Conservation (phyloP, 2,113 vertebrate species). For the Thalassarche chlororhynchos region DNA sequence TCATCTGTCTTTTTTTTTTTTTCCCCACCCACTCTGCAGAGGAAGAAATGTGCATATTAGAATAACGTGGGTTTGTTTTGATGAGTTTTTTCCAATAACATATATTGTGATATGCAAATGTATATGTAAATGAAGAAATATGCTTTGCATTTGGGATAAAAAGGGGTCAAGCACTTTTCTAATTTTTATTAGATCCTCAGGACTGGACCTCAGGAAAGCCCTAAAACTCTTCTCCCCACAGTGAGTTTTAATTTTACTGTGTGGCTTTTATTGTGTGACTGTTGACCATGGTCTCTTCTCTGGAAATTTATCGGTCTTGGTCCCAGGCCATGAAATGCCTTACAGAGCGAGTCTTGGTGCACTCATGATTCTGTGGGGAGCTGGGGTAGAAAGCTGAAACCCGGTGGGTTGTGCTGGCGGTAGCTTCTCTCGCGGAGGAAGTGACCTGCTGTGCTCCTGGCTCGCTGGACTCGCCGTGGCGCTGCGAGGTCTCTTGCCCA, state of each 20-base stretch:
- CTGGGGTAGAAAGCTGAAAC: not conserved
- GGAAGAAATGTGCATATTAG: not conserved
- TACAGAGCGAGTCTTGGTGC: not conserved
- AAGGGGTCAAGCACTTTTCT: not conserved
- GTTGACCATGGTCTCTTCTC: not conserved
- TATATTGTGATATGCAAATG: not conserved
- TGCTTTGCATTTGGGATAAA: not conserved
- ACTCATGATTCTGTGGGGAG: not conserved
- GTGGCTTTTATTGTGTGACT: not conserved
- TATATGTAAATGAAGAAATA: not conserved
- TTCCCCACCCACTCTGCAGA: not conserved
- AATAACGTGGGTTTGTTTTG: not conserved
- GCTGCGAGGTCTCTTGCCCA: not conserved
- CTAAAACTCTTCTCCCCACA: not conserved
- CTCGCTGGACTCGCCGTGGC: accelerated
- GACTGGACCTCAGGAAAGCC: not conserved
- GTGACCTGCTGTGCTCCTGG: not conserved
- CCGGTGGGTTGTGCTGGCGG: not conserved
- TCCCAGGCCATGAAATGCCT: not conserved
- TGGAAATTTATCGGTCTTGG: not conserved
- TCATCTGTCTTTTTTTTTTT: not conserved
- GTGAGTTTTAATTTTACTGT: not conserved
- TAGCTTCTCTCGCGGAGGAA: not conserved
- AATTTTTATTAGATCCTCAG: not conserved
- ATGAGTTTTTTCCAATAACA: not conserved